Conservation (phyloP, 2,797 vertebrate species). For the Acestrorhynchus altus region DNA sequence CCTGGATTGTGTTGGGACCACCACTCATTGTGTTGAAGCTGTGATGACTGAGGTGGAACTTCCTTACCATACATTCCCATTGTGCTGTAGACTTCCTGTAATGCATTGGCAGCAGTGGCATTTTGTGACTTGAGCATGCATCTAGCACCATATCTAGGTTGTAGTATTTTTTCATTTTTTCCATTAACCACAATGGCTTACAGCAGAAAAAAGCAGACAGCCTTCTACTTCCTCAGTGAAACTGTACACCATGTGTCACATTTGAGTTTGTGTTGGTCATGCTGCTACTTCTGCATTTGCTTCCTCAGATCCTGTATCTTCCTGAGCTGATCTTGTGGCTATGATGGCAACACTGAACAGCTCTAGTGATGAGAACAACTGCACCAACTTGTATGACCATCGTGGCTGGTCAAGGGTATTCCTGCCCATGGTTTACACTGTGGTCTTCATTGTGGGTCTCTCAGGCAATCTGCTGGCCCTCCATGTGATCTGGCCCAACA, state of each 20-base stretch:
- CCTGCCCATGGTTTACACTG: conserved; percentile 84
- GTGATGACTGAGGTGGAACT: conserved; percentile 49
- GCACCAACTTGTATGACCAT: conserved; percentile 87
- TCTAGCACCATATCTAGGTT: neutral
- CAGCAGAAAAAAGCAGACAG: neutral
- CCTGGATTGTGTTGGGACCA: conserved; percentile 15
- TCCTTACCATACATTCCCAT: conserved; percentile 37
- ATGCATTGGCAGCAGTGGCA: neutral
- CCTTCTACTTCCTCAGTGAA: conserved; percentile 42
- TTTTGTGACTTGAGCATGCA: neutral
- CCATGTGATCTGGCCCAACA: conserved; percentile 88
- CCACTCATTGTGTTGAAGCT: conserved; percentile 59
- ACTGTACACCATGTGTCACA: neutral
- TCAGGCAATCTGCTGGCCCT: conserved; percentile 90
- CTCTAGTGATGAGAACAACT: conserved; percentile 59
- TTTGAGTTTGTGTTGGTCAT: neutral
- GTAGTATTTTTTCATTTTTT: neutral
- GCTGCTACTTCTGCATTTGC: conserved; percentile 15
- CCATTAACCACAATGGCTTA: neutral
- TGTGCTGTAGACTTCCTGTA: conserved; percentile 42
- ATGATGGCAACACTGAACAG: neutral
- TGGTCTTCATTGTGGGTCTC: conserved; percentile 86
- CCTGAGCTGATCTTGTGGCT: conserved; percentile 14
- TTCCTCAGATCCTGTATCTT: conserved; percentile 31
- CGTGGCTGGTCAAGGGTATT: conserved; percentile 80